phyloP scores from a whole-genome alignment of 2,797 vertebrate genomes.

The Mus caroli region DNA sequence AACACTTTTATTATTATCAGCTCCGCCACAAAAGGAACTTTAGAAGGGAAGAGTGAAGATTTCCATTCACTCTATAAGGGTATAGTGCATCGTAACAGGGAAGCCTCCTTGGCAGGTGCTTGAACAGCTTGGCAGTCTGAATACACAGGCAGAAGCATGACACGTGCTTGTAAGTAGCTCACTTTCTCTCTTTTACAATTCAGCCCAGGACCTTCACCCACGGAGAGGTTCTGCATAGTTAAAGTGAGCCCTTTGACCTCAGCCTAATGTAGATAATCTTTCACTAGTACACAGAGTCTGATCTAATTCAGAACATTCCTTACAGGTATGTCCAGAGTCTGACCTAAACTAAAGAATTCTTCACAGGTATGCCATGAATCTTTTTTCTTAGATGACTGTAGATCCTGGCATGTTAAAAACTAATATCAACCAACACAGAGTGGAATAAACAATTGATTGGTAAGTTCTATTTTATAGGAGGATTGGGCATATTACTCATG shows the following conservation, averaged over 20 bases:
- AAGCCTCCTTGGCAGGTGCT: neutral
- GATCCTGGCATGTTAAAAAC: neutral
- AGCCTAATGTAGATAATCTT: neutral
- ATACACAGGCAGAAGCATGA: neutral
- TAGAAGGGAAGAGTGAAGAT: neutral
- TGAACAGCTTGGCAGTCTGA: neutral
- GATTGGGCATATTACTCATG: conserved; percentile 40
- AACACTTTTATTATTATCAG: neutral
- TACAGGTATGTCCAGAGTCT: neutral
- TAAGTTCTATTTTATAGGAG: conserved; percentile 39
- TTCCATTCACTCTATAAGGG: neutral
- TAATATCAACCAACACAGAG: neutral
- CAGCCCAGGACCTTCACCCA: neutral
- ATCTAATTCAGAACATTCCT: neutral
- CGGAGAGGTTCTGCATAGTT: neutral
- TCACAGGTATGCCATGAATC: neutral
- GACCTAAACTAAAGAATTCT: neutral
- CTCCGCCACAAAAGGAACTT: neutral
- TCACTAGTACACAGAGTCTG: neutral
- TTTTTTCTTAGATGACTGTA: neutral
- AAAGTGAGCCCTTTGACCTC: neutral
- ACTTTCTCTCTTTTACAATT: neutral
- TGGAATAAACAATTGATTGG: conserved; percentile 63
- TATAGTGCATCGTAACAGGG: neutral
- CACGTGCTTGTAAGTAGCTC: no score